Evolutionary conservation across 1,140 invertebrate genomes (phyloP), one percentile per base, ranked within the genome.

Genomic region (Eubasilissa regina): DNA sequence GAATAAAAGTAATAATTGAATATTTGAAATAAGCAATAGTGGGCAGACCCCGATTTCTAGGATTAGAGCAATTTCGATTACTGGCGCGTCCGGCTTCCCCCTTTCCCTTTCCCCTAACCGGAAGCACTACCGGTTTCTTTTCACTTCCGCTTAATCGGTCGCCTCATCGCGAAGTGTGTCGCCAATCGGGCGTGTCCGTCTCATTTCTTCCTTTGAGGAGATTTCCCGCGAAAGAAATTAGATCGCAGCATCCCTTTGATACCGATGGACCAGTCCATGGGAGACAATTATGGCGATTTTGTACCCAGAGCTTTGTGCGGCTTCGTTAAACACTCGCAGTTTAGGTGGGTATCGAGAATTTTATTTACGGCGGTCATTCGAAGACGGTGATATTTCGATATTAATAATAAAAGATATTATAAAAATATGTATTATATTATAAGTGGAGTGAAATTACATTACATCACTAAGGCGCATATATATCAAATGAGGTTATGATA

Each of bases 181-280:
- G 70, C 72, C 68, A 70, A 47, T 78, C 68, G 75, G 73, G 51
- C 80, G 56, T 78, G 75, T 47, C 13, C 48, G 53, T 81, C 80
- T 76, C 75, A 80, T 80, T 77, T 77, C 44, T 43, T 47, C 75
- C 76, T 81, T 81, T 81, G 80, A 80, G 1, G 60, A 80, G 64
- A 75, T 66, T 78, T 70, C 66, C 47, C 68, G 68, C 75, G 68
- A 75, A 78, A 78, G 70, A 75, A 81, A 81, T 81, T 81, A 80
- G 76, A 80, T 80, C 79, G 48, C 70, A 21, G 51, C 47, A 77
- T 81, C 80, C 76, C 80, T 81, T 81, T 78, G 80, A 81, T 81
- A 81, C 70, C 21, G 53, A 45, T 70, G 25, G 51, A 35, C 21
- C 47, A 13, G 48, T 53, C 21, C 21, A 62, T 12, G 25, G 55